Conservation (phyloP, 2,797 vertebrate species). For the Kryptolebias ocellatus region DNA sequence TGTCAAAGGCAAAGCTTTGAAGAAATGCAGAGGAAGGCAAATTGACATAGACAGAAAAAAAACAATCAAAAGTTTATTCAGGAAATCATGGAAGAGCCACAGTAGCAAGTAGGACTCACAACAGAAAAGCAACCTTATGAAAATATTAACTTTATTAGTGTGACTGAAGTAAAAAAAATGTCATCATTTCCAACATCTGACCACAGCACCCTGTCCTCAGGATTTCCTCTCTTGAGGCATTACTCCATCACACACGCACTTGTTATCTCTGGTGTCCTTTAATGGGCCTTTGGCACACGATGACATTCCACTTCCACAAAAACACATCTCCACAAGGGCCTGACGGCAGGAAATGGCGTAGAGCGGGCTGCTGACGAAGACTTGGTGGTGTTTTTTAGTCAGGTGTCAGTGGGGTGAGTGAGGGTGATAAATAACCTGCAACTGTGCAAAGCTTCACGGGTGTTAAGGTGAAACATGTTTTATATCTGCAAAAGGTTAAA, state of each 20-base stretch:
- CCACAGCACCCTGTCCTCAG: constrained; percentile 43
- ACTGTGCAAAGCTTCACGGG: background rate
- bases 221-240: constrained; percentile 67
- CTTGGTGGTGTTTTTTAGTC: constrained; percentile 36
- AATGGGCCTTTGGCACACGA: constrained; percentile 59
- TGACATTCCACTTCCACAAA: constrained; percentile 69
- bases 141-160: background rate
- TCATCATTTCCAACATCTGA: constrained; percentile 37
- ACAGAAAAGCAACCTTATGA: background rate
- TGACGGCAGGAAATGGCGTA: constrained; percentile 73
- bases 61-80: background rate
- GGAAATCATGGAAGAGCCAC: background rate
- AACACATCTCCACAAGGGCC: constrained; percentile 59
- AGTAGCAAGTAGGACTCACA: background rate
- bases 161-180: constrained; percentile 14
- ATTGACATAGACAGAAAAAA: background rate
- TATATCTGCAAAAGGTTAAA: no score
- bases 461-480: background rate
- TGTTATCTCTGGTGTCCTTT: constrained; percentile 67
- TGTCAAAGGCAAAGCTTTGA: constrained; percentile 25
- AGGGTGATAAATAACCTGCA: constrained; percentile 16
- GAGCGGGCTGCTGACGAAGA: constrained; percentile 34
- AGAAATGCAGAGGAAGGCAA: constrained; percentile 3
- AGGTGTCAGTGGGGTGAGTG: constrained; percentile 42
- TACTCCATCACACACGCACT: constrained; percentile 50